Evolutionary conservation across 2,797 vertebrate species (phyloP).

Genomic region (Alfaro cultratus): DNA sequence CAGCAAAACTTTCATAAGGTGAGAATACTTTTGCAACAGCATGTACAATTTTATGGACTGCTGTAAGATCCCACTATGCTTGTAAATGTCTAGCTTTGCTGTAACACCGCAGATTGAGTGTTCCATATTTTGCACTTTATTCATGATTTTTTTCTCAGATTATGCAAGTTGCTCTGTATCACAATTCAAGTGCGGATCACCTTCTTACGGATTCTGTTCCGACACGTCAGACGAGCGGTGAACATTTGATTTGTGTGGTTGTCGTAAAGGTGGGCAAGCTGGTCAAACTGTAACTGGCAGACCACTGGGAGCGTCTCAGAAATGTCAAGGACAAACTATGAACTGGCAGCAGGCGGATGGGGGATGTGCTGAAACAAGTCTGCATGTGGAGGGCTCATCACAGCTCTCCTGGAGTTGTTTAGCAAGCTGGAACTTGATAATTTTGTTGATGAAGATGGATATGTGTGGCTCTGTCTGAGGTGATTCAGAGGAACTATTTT

Average conservation of each 20-base stretch:
- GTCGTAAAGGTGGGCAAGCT: constrained; percentile 4
- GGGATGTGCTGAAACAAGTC: constrained; percentile 18
- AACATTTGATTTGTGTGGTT: constrained; percentile 9
- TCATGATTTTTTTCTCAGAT: constrained; percentile 2
- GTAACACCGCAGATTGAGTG: constrained; percentile 15
- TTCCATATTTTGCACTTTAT: not conserved
- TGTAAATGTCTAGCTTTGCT: constrained; percentile 30
- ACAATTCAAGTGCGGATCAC: not conserved
- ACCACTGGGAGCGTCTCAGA: constrained; percentile 15
- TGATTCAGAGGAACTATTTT: not conserved
- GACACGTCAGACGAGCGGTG: not conserved
- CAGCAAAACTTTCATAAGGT: not conserved
- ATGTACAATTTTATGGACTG: constrained; percentile 13
- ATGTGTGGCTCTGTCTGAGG: not conserved
- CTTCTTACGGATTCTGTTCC: not conserved
- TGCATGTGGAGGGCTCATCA: not conserved
- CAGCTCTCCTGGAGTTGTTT: not conserved
- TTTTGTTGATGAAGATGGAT: not conserved
- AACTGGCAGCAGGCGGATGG: constrained; percentile 15
- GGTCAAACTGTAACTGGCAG: constrained; percentile 18
- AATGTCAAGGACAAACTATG: constrained; percentile 27
- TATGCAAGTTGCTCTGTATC: not conserved
- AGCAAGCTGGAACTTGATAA: constrained; percentile 1
- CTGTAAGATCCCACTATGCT: constrained; percentile 5
- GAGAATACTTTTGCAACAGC: not conserved